These are phyloP conservation scores for Watersipora subatra DNA, from an alignment of 1,140 invertebrate genomes.

Conservation along the genomic window DNA sequence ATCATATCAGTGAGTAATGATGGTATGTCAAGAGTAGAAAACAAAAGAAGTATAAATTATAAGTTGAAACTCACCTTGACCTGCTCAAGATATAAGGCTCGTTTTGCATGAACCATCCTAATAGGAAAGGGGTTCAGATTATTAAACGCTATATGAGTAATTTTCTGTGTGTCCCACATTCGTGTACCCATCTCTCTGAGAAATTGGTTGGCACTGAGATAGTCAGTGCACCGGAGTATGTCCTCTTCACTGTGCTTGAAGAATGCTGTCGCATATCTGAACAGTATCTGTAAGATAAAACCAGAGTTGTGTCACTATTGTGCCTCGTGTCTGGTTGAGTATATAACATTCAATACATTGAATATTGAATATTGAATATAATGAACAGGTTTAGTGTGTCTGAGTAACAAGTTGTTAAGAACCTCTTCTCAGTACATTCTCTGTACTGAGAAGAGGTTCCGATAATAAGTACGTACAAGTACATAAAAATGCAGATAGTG, in stretches of 20 bases:
- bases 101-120: conserved; percentile 30
- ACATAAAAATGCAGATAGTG: too few relatives aligned
- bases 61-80: conserved; percentile 31
- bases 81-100: conserved; percentile 34
- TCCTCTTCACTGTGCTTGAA: conserved; percentile 44
- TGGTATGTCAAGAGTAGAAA: too few relatives aligned
- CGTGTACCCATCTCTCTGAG: conserved; percentile 39
- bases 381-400: background rate
- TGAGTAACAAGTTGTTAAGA: conserved; percentile 1
- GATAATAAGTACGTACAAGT: too few relatives aligned
- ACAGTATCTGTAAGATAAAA: conserved; percentile 38
- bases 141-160: conserved; percentile 42
- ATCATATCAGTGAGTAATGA: too few relatives aligned
- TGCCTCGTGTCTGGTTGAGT: too few relatives aligned
- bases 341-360: too few relatives aligned
- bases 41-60: background rate
- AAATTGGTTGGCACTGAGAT: conserved; percentile 36
- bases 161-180: conserved; percentile 33
- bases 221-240: conserved; percentile 36
- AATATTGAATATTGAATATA: too few relatives aligned
- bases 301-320: too few relatives aligned
- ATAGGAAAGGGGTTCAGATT: conserved; percentile 45
- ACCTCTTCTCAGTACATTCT: background rate
- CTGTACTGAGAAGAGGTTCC: too few relatives aligned
- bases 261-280: conserved; percentile 47